phyloP scores from a whole-genome alignment of 2,113 vertebrate species.

The Xiphias gladius region DNA sequence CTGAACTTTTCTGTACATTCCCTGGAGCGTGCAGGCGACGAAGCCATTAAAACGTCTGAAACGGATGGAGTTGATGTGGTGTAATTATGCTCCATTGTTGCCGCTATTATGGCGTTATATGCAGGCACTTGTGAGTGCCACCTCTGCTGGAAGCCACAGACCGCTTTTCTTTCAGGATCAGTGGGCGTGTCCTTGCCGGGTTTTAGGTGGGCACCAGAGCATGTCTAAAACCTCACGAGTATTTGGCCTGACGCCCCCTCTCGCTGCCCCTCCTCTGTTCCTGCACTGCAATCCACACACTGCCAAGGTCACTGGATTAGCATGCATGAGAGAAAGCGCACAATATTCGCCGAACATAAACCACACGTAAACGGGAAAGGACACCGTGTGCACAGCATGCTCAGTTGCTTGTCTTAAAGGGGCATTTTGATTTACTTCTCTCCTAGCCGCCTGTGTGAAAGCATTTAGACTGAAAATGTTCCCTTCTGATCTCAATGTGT shows the following conservation, averaged over 20 bases:
- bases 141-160: constrained; percentile 70
- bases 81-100: constrained; percentile 73
- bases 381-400: constrained; percentile 34
- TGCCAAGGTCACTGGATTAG: constrained; percentile 77
- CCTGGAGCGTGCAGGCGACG: constrained; percentile 68
- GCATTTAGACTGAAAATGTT: constrained; percentile 4
- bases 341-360: constrained; percentile 65
- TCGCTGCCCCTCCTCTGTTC: constrained; percentile 40
- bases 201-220: constrained; percentile 73
- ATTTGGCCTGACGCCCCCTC: constrained; percentile 56
- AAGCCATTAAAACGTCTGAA: constrained; percentile 69
- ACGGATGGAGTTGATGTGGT: constrained; percentile 63
- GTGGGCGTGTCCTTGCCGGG: constrained; percentile 70
- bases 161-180: constrained; percentile 69
- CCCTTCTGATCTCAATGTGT: neutral
- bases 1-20: constrained; percentile 71
- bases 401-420: constrained; percentile 7
- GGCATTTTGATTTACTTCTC: constrained; percentile 26
- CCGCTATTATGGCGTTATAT: constrained; percentile 44
- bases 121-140: constrained; percentile 74
- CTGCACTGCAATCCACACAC: constrained; percentile 59
- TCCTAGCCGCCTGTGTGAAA: neutral
- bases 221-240: constrained; percentile 71
- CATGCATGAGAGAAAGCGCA: constrained; percentile 76
- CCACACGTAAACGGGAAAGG: constrained; percentile 51